These are phyloP conservation scores for Elachura formosa DNA, from an alignment of 2,113 vertebrate species.

Conservation along the genomic window DNA sequence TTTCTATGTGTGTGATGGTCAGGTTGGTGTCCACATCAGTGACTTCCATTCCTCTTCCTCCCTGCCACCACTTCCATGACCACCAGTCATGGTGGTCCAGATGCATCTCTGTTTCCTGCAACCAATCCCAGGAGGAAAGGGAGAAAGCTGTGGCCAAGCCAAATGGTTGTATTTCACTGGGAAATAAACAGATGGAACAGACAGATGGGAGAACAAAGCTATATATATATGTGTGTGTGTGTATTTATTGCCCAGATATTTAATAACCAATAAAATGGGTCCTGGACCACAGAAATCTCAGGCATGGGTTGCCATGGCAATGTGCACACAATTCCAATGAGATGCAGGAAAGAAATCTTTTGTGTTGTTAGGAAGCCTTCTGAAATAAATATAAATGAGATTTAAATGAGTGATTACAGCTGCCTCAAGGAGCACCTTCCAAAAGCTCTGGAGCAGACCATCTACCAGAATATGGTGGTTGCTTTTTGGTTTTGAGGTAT, in stretches of 20 bases:
- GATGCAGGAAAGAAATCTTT: background rate
- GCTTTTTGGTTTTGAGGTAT: background rate
- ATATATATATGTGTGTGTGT: background rate
- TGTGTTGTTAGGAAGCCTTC: constrained; percentile 8
- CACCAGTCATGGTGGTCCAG: too few species aligned
- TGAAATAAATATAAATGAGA: constrained; percentile 30
- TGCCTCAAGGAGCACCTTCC: constrained; percentile 14
- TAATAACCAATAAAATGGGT: constrained; percentile 47
- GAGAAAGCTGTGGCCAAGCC: background rate
- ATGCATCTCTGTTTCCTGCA: background rate
- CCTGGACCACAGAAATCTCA: constrained; percentile 13
- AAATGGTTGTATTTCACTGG: background rate
- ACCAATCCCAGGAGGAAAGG: background rate
- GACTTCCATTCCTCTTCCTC: background rate
- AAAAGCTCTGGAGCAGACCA: background rate
- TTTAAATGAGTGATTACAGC: constrained; percentile 12
- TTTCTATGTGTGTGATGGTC: background rate
- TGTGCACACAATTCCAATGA: constrained; percentile 17
- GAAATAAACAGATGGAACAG: constrained; percentile 34
- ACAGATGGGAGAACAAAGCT: constrained; percentile 43
- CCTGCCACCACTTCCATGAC: background rate
- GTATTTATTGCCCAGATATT: constrained; percentile 11
- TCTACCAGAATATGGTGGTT: background rate
- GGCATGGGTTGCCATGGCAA: constrained; percentile 39
- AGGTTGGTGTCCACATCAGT: background rate